Base-by-base conservation (phyloP, 30 jellyfish, hydroid and myxozoan species). In the Chironex yamaguchii region DNA sequence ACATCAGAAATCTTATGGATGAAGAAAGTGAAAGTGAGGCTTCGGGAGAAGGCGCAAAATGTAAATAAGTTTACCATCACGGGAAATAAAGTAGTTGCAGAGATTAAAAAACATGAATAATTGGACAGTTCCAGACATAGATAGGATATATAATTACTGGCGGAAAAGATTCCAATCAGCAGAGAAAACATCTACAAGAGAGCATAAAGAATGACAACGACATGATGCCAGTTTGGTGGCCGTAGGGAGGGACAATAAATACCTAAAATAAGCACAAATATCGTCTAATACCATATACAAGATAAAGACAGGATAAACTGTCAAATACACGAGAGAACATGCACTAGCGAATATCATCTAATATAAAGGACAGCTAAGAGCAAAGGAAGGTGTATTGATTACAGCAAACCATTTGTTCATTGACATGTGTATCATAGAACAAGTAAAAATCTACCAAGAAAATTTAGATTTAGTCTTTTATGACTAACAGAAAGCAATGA, bases 301-400 rank as follows among this genome's bases (percentile, higher is more conserved):
- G 21, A 75, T 42, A 21, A 52, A 23, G 89, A 51, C 89, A 49
- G 84, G 81, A 58, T 2, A 50, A 17, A 17, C 53, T 17, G 81
- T 3, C 14, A 77, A 24, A 33, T 50, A 49, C 65, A 77, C 53
- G 17, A 42, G 58, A 42, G 58, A 42, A 17, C 58, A 42, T 42
- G 58, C 58, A 42, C 58, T 42, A 42, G 58, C 9, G 58, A 17
- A 42, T 42, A 6, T 17, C 17, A 42, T 42, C 58, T 6, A 17
- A 17, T 9, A 42, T 42, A 17, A 42, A 42, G 58, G 58, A 42
- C 58, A 42, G 58, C 58, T 6, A 6, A 17, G 58, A 42, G 58
- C 13, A 42, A 17, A 9, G 9, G 58, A 42, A 42, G 58, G 17
- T 42, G 9, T 42, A 42, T 17, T 17, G 17, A 17, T 9, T 17